These are phyloP conservation scores for Chloropsis cyanopogon DNA, from an alignment of 2,113 vertebrate genomes.

Conservation along the genomic window DNA sequence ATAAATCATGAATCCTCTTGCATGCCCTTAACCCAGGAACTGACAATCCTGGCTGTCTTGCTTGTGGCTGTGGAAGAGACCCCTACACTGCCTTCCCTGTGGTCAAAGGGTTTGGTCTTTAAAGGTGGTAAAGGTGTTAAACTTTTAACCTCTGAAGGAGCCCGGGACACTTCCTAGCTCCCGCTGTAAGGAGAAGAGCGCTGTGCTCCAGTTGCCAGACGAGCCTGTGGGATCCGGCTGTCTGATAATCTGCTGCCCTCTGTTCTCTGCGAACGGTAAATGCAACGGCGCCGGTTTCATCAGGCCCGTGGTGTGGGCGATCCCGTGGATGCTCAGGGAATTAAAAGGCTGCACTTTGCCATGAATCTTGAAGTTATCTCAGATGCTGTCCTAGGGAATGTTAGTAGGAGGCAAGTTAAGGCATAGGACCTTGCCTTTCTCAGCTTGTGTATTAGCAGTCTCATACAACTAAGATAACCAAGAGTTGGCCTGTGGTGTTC, in stretches of 20 bases:
- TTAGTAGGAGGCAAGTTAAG: not conserved
- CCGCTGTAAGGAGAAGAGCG: not conserved
- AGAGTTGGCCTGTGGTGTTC: not conserved
- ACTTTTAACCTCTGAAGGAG: not conserved
- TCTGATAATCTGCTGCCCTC: not conserved
- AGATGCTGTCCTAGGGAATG: not conserved
- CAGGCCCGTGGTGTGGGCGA: fast-evolving
- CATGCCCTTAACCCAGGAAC: not conserved
- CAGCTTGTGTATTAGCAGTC: not conserved
- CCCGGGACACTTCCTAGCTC: not conserved
- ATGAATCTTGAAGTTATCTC: not conserved
- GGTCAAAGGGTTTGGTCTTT: not conserved
- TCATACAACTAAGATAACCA: not conserved
- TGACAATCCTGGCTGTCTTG: not conserved
- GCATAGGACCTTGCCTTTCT: not conserved
- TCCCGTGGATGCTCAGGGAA: not conserved
- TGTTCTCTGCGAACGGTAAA: not conserved
- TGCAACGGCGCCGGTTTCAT: not conserved
- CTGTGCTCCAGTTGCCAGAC: not conserved
- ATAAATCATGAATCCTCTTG: not conserved
- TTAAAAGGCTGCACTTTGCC: not conserved
- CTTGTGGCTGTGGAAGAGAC: not conserved
- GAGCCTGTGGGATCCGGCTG: not conserved
- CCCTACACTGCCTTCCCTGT: not conserved
- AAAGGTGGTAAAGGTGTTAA: not conserved